Conservation (phyloP, 2,113 vertebrate species). For the Cebus imitator region DNA sequence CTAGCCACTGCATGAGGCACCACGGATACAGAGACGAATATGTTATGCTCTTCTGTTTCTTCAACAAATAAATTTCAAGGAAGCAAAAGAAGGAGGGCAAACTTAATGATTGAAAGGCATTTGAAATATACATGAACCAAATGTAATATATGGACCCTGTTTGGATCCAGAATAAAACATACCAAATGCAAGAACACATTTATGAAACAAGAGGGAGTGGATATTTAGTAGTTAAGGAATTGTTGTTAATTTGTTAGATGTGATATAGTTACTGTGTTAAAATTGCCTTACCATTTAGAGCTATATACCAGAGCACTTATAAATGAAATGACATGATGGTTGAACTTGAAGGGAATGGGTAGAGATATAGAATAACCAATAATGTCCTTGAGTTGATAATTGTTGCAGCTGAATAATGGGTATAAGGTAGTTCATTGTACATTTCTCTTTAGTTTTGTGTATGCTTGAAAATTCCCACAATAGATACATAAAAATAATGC, state of each 20-base stretch:
- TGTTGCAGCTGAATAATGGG: background rate
- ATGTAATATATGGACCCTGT: background rate
- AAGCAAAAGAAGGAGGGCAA: background rate
- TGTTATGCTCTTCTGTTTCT: background rate
- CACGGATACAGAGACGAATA: background rate
- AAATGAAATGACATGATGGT: background rate
- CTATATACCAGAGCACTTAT: background rate
- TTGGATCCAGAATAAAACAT: background rate
- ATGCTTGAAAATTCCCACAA: background rate
- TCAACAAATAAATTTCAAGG: conserved; percentile 14
- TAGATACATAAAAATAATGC: background rate
- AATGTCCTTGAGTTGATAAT: background rate
- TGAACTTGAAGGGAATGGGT: background rate
- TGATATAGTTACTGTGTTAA: background rate
- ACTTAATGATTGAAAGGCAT: background rate
- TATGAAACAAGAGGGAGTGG: background rate
- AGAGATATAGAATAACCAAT: background rate
- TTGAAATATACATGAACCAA: background rate
- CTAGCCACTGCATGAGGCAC: background rate
- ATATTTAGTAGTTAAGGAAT: background rate
- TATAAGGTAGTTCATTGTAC: background rate
- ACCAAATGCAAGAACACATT: background rate
- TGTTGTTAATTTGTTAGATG: background rate
- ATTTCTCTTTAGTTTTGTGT: background rate
- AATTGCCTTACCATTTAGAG: conserved; percentile 21